Evolutionary conservation across 2,888 invertebrate species (phyloP).

Genomic region (Drosophila subsilvestris): DNA sequence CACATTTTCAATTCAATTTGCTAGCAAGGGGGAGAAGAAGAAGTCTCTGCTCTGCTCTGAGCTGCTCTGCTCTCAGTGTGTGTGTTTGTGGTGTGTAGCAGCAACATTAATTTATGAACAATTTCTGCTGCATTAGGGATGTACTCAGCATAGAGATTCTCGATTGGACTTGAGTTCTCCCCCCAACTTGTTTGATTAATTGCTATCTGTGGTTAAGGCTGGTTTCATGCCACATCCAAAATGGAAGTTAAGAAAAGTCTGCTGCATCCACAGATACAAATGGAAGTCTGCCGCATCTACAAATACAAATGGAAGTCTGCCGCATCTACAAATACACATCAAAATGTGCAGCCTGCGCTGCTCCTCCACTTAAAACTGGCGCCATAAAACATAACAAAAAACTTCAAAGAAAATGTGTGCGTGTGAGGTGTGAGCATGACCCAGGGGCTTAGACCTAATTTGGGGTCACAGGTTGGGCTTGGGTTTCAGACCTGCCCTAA

Average conservation of each 20-base stretch:
- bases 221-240: background rate
- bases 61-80: background rate
- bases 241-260: background rate
- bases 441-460: constrained; percentile 3
- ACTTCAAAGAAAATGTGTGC: constrained; percentile 9
- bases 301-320: constrained; percentile 1
- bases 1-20: background rate
- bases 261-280: constrained; percentile 1
- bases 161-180: background rate
- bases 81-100: background rate
- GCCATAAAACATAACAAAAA: constrained; percentile 14
- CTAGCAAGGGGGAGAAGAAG: background rate
- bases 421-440: constrained; percentile 6
- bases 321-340: background rate
- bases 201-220: background rate
- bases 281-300: background rate
- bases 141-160: background rate
- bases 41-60: background rate
- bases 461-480: background rate
- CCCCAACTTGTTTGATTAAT: background rate
- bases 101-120: background rate
- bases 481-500: constrained; percentile 11
- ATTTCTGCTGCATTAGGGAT: background rate
- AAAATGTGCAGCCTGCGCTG: background rate
- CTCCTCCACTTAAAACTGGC: constrained; percentile 24